Conservation (phyloP, 2,113 vertebrate genomes). For the Microcebus tavaratra region DNA sequence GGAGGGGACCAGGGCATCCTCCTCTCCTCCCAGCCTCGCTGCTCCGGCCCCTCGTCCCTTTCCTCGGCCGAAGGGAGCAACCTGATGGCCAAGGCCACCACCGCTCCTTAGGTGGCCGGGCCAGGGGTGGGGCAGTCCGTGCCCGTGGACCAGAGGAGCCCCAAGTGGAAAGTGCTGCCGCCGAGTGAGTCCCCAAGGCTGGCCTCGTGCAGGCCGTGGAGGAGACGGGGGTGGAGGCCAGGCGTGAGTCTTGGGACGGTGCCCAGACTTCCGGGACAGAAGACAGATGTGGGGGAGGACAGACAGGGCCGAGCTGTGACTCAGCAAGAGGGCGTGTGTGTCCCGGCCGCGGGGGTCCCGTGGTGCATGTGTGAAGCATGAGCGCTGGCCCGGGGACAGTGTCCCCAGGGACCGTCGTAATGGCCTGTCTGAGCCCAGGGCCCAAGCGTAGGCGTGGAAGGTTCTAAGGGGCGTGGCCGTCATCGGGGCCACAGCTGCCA, state of each 20-base stretch:
- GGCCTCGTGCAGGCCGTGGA: background rate
- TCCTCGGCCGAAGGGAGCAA: background rate
- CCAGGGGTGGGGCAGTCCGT: background rate
- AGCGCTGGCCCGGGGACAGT: background rate
- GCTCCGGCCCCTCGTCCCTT: rapidly evolving
- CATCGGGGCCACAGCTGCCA: rapidly evolving
- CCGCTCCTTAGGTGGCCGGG: background rate
- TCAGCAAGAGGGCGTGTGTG: rapidly evolving
- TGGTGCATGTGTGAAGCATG: background rate
- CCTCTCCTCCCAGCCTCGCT: background rate
- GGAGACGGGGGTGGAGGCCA: too few relatives aligned
- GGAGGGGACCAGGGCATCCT: background rate
- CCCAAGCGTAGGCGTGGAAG: too few relatives aligned
- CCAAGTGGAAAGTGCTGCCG: constrained; percentile 58
- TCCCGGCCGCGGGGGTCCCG: background rate
- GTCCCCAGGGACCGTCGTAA: background rate
- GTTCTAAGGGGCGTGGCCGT: rapidly evolving
- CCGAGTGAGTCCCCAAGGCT: constrained; percentile 58
- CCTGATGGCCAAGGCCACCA: background rate
- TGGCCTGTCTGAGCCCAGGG: background rate
- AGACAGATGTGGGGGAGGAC: background rate
- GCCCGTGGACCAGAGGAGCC: constrained; percentile 72
- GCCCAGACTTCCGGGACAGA: background rate
- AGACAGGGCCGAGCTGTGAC: background rate
- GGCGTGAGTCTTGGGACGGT: background rate